phyloP scores from a whole-genome alignment of 2,888 invertebrate species.

The Spialia ferax region DNA sequence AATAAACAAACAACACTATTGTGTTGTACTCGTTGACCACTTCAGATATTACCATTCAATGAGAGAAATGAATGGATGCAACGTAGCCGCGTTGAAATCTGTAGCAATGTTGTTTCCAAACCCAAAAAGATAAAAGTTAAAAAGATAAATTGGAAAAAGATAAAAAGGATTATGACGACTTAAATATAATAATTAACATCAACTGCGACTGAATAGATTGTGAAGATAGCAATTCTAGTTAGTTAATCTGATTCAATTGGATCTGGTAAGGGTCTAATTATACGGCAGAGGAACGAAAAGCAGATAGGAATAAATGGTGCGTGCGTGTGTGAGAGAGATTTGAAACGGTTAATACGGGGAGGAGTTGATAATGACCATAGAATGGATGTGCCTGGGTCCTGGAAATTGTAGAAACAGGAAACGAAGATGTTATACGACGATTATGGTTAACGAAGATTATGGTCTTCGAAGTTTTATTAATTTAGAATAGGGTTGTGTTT shows the following conservation, averaged over 20 bases:
- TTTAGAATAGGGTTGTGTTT: no score
- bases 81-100: slow-evolving; percentile 31
- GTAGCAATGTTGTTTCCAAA: slow-evolving; percentile 19
- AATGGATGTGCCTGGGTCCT: slow-evolving; percentile 7
- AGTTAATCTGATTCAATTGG: slow-evolving; percentile 39
- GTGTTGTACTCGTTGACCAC: slow-evolving; percentile 40
- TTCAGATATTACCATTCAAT: slow-evolving; percentile 48
- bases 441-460: no score
- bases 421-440: slow-evolving; percentile 16
- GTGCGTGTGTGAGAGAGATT: slow-evolving; percentile 37
- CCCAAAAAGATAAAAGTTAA: slow-evolving; percentile 3
- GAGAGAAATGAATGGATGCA: slow-evolving; percentile 43
- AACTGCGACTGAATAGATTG: slow-evolving; percentile 4
- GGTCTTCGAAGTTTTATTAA: not conserved
- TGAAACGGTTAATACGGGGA: slow-evolving; percentile 29
- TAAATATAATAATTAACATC: not conserved
- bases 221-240: slow-evolving; percentile 29
- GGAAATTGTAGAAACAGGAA: slow-evolving; percentile 24
- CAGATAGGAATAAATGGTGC: slow-evolving; percentile 34
- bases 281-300: slow-evolving; percentile 30
- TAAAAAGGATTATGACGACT: not conserved
- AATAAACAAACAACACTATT: slow-evolving; percentile 49
- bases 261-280: slow-evolving; percentile 34
- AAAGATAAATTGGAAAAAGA: not conserved
- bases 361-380: slow-evolving; percentile 26